Evolutionary conservation across 1,140 invertebrate genomes (phyloP), one percentile per base, ranked within the genome.

Genomic region (Protaetia brevitarsis): DNA sequence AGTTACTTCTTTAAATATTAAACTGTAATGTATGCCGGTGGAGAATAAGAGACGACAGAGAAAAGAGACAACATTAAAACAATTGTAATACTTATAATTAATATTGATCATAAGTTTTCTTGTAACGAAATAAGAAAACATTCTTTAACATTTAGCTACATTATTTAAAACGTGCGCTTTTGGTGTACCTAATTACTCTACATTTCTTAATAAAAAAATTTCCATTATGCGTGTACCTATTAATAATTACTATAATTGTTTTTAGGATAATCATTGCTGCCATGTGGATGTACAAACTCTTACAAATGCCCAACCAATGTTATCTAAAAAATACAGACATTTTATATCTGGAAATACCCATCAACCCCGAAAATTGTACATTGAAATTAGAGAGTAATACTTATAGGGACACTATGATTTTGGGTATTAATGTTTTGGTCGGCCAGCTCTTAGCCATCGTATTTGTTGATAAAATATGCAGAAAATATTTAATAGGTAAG

Each of bases 401-500:
- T 51, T 51, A 51, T 6, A 51, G 41, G 16, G 41, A 51, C 19
- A 51, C 41, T 3, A 10, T 51, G 11, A 16, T 51, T 51, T 19
- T 51, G 26, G 41, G 41, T 19, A 51, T 51, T 19, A 51, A 51
- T 23, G 19, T 51, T 3, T 51, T 51, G 19, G 41, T 23, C 11
- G 41, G 41, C 10, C 41, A 51, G 26, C 26, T 51, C 19, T 7
- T 51, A 23, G 41, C 41, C 1, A 19, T 51, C 21, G 19, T 51
- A 51, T 51, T 51, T 51, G 41, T 51, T 11, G 41, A 51, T 19
- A 51, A 23, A 2, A 23, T 51, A 23, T 51, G 41, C 11, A 51
- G 41, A 21, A 51, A 51, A 21, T 51, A 51, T 51, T 51, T 51
- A 21, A 51, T 51, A 7, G 41, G 41, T 51, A 51, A 51, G 41